phyloP scores from a whole-genome alignment of 2,113 vertebrate genomes.

The Parotia lawesii region DNA sequence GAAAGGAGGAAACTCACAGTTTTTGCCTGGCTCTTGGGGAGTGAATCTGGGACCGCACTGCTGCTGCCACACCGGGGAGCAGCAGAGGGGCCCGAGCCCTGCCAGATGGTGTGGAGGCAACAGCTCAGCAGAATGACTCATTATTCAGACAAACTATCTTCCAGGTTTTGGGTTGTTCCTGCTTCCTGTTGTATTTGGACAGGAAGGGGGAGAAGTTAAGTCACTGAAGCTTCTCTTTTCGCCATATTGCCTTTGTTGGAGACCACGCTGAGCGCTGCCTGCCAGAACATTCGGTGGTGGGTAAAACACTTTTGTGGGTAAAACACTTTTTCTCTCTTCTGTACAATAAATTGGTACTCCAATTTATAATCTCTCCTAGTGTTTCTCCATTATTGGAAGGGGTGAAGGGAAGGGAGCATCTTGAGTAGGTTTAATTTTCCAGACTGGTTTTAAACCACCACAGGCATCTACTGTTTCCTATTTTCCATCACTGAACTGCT shows the following conservation, averaged over 20 bases:
- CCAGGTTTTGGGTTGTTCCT: neutral
- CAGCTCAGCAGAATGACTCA: too few relatives aligned
- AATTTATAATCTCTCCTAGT: neutral
- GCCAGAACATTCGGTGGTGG: too few relatives aligned
- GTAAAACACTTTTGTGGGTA: neutral
- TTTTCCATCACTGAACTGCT: neutral
- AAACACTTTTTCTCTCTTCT: neutral
- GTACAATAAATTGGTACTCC: neutral
- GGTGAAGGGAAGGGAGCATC: neutral
- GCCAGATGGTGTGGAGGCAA: rapidly evolving
- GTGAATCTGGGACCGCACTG: rapidly evolving
- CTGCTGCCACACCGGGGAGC: rapidly evolving
- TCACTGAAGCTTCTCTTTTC: neutral
- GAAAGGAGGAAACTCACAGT: rapidly evolving
- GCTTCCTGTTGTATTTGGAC: neutral
- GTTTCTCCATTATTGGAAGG: neutral
- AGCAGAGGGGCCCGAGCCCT: neutral
- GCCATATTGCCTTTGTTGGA: neutral
- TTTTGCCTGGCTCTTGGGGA: neutral
- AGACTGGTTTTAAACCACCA: neutral
- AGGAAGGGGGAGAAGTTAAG: neutral
- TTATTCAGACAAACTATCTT: neutral
- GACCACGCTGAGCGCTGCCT: rapidly evolving
- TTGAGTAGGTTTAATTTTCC: neutral
- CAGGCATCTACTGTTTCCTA: neutral